Evolutionary conservation across 2,113 vertebrate genomes (phyloP), one percentile per base, ranked within the genome.

Genomic region (Cyprinodon brontotheroides): DNA sequence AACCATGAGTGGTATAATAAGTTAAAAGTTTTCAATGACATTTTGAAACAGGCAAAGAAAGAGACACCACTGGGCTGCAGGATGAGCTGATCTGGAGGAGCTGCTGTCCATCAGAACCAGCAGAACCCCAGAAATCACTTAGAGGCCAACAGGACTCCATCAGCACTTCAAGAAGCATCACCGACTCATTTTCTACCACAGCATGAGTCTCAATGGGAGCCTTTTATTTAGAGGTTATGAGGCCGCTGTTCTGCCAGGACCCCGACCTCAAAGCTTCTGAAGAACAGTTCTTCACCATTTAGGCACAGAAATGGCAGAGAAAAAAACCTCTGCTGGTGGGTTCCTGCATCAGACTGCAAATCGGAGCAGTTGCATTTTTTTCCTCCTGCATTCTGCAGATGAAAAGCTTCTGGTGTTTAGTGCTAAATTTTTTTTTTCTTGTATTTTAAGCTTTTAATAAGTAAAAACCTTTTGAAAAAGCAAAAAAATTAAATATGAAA

Each of bases 41-140:
- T 38, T 38, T 62, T 14, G 15, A 37, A 38, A 37, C n/a, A 36
- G 61, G 57, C 47, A 57, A 7, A 59, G 22, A 57, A 0, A 47
- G 36, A 41, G 15, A 45, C 11, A 8, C 47, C 43, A 15, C 41
- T 1, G 40, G 65, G 41, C 0, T 0, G 60, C 70, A 61, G 70
- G 38, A 80, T 48, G 61, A 69, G 61, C 65, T 61, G n/a, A 74
- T 69, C 66, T 71, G 61, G 68, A 65, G 50, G 65, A 61, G 65
- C 20, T 38, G n/a, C 29, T 9, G 50, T 37, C 41, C 70, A 72
- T 84, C 81, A 70, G 53, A 79, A 22, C 64, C 43, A 59, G 73
- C 61, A 45, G 59, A 67, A 61, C 48, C 60, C 13, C 71, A 64
- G 47, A 45, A 70, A 75, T 86, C 70, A 77, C 45, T n/a, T 11